These are phyloP conservation scores for Schizopygopsis malacanthus DNA, from an alignment of 2,797 vertebrate genomes.

Conservation along the genomic window DNA sequence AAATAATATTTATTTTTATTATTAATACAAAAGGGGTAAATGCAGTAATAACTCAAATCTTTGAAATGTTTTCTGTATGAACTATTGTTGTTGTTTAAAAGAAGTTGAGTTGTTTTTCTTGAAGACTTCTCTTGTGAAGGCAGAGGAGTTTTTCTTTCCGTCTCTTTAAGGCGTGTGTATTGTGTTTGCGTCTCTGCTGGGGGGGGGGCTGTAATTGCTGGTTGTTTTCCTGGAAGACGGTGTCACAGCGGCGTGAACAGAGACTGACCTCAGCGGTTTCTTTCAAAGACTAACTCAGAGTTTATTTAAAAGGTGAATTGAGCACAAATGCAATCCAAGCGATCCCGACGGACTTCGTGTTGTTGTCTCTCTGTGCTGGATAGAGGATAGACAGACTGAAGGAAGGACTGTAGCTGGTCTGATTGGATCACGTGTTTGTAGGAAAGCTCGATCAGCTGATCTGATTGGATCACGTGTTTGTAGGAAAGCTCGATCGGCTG, in stretches of 20 bases:
- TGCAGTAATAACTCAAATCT: no score
- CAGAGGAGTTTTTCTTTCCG: background rate
- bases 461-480: no score
- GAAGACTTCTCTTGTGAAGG: background rate
- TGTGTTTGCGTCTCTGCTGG: constrained; percentile 9
- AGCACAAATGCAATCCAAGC: constrained; percentile 5
- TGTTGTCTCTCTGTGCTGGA: constrained; percentile 21
- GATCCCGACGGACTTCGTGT: background rate
- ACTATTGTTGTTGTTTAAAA: background rate
- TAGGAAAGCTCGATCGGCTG: no score
- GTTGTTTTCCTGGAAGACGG: constrained; percentile 59
- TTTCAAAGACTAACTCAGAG: constrained; percentile 12
- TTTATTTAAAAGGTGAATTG: constrained; percentile 41
- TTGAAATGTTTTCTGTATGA: no score
- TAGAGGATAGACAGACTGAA: constrained; percentile 10
- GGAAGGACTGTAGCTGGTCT: background rate
- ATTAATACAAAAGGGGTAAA: no score
- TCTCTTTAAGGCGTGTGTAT: constrained; percentile 52
- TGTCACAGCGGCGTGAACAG: constrained; percentile 34
- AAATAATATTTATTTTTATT: no score
- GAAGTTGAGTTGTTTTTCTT: background rate
- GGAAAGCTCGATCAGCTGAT: no score
- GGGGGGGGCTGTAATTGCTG: constrained; percentile 54
- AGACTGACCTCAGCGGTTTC: constrained; percentile 26
- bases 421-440: no score